Base-by-base conservation (phyloP, 37 sponge, comb jelly and placozoan species). In the Theonella swinhoei region DNA sequence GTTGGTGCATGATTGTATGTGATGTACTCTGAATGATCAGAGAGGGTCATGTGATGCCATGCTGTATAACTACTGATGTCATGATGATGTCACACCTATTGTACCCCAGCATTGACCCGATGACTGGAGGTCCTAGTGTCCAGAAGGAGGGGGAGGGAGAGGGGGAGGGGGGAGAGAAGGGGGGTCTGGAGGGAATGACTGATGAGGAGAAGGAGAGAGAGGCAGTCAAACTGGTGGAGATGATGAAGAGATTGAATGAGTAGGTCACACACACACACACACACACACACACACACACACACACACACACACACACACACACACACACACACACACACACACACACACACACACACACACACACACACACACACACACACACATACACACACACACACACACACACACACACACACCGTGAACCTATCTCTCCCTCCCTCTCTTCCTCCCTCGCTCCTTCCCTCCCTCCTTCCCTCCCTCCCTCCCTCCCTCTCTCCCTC, bases 71-170 rank as follows among this genome's bases (percentile, higher is more conserved):
- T n/a, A 28, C 11, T 36, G 22, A 31, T 36, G 31, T 73, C 37
- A 8, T 35, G 0, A 24, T 74, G 74, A 35, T 14, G 14, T 47
- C 54, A 47, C 14, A 7, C 54, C 54, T 47, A 47, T 47, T 47
- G 11, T 14, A 47, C 54, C 7, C 17, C 60, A 20, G 60, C 60
- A 19, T 58, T 19, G 93, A 95, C 80, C 87, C 84, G 1, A 72
- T 95, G 64, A 95, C 95, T 38, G 92, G 92, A 70, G 95, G 91
- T 4, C 91, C 90, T 1, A 76, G 70, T 59, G 14, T 47, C 28
- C 1, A 42, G 38, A 68, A 34, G 3, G n/a, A 63, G 58, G 84
- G 42, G 42, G 1, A 39, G 14, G 42, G 20, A 23, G 42, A 20
- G 1, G 73, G 39, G n/a, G n/a, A n/a, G n/a, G n/a, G 42, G 39